Percentiles rank a stretch among this genome's conserved stretches.
These are phyloP conservation scores for Idaea biselata DNA, from an alignment of 2,888 invertebrate genomes.

Conservation along the genomic window DNA sequence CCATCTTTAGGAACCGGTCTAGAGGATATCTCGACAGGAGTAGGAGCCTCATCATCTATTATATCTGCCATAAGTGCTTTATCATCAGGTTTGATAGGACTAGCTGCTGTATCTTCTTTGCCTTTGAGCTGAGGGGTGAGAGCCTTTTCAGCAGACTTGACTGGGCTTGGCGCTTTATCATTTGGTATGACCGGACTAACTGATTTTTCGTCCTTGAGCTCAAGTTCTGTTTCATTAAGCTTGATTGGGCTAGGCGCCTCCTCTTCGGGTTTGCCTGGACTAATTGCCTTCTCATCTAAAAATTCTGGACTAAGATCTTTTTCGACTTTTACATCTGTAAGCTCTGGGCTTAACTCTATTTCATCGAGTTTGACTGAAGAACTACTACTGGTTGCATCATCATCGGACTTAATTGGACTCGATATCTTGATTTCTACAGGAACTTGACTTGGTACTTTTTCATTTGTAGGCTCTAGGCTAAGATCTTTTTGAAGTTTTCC, in stretches of 20 bases:
- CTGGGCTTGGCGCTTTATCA: slow-evolving; percentile 11
- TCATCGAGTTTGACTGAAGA: background rate
- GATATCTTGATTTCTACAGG: background rate
- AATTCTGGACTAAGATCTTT: slow-evolving; percentile 14
- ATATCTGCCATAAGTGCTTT: background rate
- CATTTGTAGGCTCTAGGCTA: background rate
- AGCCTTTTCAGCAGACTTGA: slow-evolving; percentile 16
- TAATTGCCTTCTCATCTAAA: slow-evolving; percentile 13
- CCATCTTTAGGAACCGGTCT: too few species aligned
- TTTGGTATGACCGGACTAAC: slow-evolving; percentile 1
- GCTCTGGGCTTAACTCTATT: slow-evolving; percentile 11
- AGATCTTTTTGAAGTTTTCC: slow-evolving; percentile 7
- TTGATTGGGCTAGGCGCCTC: slow-evolving; percentile 13
- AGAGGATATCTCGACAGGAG: too few species aligned
- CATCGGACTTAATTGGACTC: slow-evolving; percentile 7
- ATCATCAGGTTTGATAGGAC: slow-evolving; percentile 8
- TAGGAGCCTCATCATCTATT: background rate
- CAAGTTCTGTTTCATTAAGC: background rate
- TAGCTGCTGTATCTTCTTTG: slow-evolving; percentile 20
- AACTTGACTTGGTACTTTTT: slow-evolving; percentile 8
- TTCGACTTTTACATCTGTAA: background rate
- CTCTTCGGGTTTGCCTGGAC: slow-evolving; percentile 9
- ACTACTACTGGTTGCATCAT: slow-evolving; percentile 2
- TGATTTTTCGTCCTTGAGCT: slow-evolving; percentile 1
- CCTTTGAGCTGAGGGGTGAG: slow-evolving; percentile 15